These are phyloP conservation scores for Cyclophora punctaria DNA, from an alignment of 2,888 invertebrate genomes.

Conservation along the genomic window DNA sequence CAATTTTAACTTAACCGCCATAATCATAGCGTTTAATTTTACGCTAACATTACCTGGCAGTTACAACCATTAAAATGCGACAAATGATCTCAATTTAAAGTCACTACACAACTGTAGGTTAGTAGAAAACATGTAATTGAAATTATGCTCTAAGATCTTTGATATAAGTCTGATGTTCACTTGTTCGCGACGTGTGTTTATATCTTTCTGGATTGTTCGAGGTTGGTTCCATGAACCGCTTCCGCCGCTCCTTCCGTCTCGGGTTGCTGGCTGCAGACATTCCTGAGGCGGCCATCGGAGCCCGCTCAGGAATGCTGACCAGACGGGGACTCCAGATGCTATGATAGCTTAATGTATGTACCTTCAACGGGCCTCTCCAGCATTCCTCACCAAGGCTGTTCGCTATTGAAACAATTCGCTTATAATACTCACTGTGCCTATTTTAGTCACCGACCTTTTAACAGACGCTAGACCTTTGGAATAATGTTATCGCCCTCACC, in stretches of 20 bases:
- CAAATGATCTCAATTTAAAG: too few relatives aligned
- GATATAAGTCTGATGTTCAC: conserved; percentile 19
- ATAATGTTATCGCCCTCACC: neutral
- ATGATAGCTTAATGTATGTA: conserved; percentile 66
- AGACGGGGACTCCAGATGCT: conserved; percentile 50
- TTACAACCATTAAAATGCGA: too few relatives aligned
- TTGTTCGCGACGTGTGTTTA: conserved; percentile 14
- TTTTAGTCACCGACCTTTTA: neutral
- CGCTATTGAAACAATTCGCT: neutral
- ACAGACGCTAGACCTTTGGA: neutral
- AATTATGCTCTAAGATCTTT: conserved; percentile 10
- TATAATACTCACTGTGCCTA: neutral
- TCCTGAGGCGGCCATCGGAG: conserved; percentile 60
- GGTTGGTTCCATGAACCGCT: conserved; percentile 65
- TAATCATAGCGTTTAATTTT: too few relatives aligned
- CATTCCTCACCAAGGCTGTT: conserved; percentile 52
- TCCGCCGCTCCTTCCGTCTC: conserved; percentile 74
- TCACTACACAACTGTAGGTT: neutral
- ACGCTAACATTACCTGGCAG: too few relatives aligned
- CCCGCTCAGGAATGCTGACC: conserved; percentile 61
- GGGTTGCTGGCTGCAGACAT: conserved; percentile 66
- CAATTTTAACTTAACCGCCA: too few relatives aligned
- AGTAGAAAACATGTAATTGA: neutral
- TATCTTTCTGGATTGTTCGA: conserved; percentile 3
- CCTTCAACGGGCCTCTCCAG: conserved; percentile 36